These are phyloP conservation scores for Caenorhabditis imperialis DNA, from an alignment of 2,888 invertebrate genomes.

Conservation along the genomic window DNA sequence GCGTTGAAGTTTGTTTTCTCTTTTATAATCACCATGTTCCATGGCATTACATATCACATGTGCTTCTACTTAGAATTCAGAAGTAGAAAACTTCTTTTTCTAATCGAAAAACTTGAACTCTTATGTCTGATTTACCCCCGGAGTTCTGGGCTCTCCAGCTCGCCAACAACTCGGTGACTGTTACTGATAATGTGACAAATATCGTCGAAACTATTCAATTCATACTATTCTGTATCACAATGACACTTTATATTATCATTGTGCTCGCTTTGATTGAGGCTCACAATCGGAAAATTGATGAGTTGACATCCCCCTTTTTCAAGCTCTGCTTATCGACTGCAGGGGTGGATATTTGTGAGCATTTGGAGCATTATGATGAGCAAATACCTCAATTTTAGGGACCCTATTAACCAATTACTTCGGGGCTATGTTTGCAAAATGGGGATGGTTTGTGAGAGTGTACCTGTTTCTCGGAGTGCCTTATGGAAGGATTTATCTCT, in stretches of 20 bases:
- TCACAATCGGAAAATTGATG: conserved; percentile 22
- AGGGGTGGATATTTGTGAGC: conserved; percentile 44
- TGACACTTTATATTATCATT: conserved; percentile 36
- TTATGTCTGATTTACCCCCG: conserved; percentile 3
- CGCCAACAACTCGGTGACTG: conserved; percentile 27
- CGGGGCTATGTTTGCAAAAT: conserved; percentile 46
- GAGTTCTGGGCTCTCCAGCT: conserved; percentile 15
- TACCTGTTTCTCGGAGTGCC: conserved; percentile 22
- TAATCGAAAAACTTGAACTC: too few relatives aligned
- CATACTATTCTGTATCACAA: conserved; percentile 25
- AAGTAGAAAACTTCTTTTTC: too few relatives aligned
- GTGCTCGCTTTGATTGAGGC: conserved; percentile 30
- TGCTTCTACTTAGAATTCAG: too few relatives aligned
- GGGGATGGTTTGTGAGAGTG: conserved; percentile 26
- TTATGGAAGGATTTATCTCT: conserved; percentile 34
- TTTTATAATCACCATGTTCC: too few relatives aligned
- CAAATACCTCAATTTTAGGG: conserved; percentile 9
- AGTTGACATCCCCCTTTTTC: conserved; percentile 45
- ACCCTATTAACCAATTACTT: conserved; percentile 46
- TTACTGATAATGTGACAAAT: conserved; percentile 11
- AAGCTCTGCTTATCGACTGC: conserved; percentile 41
- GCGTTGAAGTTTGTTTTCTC: too few relatives aligned
- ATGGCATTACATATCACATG: too few relatives aligned
- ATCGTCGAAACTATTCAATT: conserved; percentile 39
- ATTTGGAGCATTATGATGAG: too few relatives aligned